Conservation (phyloP, 2,797 vertebrate genomes). For the Microctenopoma stevenorrisi region DNA sequence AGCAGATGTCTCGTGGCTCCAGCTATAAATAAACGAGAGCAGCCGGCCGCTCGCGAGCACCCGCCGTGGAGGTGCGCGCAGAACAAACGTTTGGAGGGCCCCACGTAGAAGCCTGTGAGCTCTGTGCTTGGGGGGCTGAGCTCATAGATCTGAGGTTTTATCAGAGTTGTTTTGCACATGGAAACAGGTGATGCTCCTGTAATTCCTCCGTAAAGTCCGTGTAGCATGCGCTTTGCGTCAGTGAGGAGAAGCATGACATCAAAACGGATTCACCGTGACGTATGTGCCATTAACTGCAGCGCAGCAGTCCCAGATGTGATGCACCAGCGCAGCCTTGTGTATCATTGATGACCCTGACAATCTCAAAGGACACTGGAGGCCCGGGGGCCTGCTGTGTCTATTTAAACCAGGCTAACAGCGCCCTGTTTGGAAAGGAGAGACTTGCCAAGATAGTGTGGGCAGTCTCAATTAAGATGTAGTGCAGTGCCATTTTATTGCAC, state of each 20-base stretch:
- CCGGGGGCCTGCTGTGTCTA: conserved; percentile 58
- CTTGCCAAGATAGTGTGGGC: conserved; percentile 35
- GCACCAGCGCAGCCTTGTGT: conserved; percentile 28
- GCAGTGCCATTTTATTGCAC: conserved; percentile 21
- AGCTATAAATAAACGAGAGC: conserved; percentile 84
- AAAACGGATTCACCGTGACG: conserved; percentile 3
- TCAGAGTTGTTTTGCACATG: not conserved
- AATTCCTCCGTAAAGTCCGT: not conserved
- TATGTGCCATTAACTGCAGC: conserved; percentile 11
- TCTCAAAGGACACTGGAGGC: conserved; percentile 61
- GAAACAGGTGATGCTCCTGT: not conserved
- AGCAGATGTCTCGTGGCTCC: conserved; percentile 85
- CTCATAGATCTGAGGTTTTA: conserved; percentile 31
- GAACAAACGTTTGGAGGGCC: conserved; percentile 60
- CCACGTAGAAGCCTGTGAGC: conserved; percentile 48
- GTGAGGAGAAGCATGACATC: not conserved
- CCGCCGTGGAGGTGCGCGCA: conserved; percentile 65
- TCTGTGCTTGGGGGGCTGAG: conserved; percentile 38
- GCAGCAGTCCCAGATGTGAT: conserved; percentile 11
- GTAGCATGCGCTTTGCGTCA: conserved; percentile 34
- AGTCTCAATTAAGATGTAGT: conserved; percentile 44
- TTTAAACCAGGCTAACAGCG: conserved; percentile 53
- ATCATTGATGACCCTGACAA: conserved; percentile 59
- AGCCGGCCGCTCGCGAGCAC: conserved; percentile 69
- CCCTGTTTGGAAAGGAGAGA: conserved; percentile 51